phyloP scores from a whole-genome alignment of 2,888 invertebrate genomes.

The Epinotia nisella region DNA sequence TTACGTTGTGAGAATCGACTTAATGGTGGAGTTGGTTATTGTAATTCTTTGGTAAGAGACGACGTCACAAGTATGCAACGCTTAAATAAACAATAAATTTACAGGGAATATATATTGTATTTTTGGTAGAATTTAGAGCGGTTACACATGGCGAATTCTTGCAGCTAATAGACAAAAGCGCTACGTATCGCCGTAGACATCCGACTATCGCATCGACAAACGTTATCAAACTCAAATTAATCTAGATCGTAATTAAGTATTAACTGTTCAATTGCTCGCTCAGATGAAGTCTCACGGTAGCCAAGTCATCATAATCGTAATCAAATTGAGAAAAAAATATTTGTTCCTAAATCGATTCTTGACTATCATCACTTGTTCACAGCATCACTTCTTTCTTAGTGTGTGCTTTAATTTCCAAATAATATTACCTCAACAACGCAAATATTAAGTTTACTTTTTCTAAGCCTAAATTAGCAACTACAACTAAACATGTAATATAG shows the following conservation, averaged over 20 bases:
- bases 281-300: not conserved
- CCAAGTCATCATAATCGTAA: not conserved
- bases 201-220: not conserved
- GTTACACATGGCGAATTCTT: too few relatives aligned
- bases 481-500: not conserved
- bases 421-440: too few relatives aligned
- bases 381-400: not conserved
- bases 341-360: not conserved
- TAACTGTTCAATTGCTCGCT: not conserved
- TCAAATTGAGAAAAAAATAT: not conserved
- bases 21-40: constrained; percentile 24
- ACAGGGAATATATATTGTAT: not conserved
- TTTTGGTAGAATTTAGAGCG: not conserved
- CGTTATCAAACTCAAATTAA: not conserved
- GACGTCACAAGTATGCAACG: constrained; percentile 8
- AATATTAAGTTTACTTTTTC: not conserved
- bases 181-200: not conserved
- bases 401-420: not conserved
- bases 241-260: constrained; percentile 8
- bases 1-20: constrained; percentile 35
- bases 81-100: constrained; percentile 1
- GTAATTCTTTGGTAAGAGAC: constrained; percentile 31
- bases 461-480: not conserved
- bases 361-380: not conserved
- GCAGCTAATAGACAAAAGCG: too few relatives aligned